A percentile compares a stretch with the other conserved stretches of the same genome.
Conservation (phyloP, 2,888 invertebrate genomes). For the Cotesia congregata region DNA sequence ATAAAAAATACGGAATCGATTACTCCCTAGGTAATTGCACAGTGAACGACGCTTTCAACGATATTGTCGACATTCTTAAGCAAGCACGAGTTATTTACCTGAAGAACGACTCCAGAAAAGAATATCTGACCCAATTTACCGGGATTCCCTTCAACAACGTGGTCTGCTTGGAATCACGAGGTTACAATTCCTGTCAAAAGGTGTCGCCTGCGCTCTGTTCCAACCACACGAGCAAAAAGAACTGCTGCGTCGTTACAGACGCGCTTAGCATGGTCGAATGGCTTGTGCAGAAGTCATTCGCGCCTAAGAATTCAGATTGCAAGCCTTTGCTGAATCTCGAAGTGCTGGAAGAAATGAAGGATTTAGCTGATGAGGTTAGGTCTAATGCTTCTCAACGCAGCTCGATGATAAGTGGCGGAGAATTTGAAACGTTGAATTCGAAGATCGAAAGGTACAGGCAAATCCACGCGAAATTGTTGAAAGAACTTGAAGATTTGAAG, state of each 20-base stretch:
- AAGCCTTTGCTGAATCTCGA: neutral
- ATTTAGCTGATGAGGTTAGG: too few species aligned
- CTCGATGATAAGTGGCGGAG: too few species aligned
- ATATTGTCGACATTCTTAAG: neutral
- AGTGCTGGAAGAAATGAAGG: neutral
- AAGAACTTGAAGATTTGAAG: neutral
- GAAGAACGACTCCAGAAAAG: neutral
- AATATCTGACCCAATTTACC: neutral
- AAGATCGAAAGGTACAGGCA: too few species aligned
- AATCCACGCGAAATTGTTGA: neutral
- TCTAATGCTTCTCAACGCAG: too few species aligned
- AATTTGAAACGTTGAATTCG: too few species aligned
- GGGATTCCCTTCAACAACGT: neutral
- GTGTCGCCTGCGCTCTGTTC: neutral
- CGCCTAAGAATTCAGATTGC: neutral
- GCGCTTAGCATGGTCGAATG: neutral
- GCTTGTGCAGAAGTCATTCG: neutral
- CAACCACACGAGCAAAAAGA: neutral
- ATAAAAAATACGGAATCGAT: neutral
- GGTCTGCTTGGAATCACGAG: neutral
- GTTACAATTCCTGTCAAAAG: neutral
- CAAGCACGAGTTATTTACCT: neutral
- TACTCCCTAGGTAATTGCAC: neutral
- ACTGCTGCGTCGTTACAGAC: neutral
- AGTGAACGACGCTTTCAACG: neutral